A percentile compares a stretch with the other conserved stretches of the same genome.
Conservation (phyloP, 2,797 vertebrate species). For the Rhynchotus rufescens region DNA sequence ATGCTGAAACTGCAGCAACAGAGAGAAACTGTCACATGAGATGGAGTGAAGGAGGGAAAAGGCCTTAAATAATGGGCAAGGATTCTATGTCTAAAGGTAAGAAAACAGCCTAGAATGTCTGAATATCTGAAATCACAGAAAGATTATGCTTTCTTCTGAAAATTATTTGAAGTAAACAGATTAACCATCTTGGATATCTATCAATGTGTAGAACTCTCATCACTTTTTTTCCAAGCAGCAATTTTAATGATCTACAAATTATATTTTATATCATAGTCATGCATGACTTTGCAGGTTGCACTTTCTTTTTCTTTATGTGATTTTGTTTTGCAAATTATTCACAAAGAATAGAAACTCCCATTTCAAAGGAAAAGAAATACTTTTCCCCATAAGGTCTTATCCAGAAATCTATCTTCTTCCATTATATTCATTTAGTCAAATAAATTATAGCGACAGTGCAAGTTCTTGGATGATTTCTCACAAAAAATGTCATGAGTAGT, state of each 20-base stretch:
- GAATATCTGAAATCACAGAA: not conserved
- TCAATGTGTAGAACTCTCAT: not conserved
- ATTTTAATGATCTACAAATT: not conserved
- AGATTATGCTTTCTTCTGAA: not conserved
- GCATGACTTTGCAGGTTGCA: not conserved
- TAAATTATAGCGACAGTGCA: not conserved
- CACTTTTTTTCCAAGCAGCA: not conserved
- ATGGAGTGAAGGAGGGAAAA: not conserved
- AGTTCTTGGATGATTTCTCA: not conserved
- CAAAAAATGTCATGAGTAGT: not conserved
- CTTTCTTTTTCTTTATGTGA: not conserved
- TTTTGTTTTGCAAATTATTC: not conserved
- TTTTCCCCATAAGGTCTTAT: not conserved
- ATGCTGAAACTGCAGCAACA: not conserved
- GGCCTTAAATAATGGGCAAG: not conserved
- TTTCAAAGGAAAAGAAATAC: not conserved
- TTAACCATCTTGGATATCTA: not conserved
- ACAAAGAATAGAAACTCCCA: not conserved
- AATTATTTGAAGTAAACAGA: not conserved
- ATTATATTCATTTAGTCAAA: not conserved
- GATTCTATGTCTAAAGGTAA: not conserved
- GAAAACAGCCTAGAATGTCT: not conserved
- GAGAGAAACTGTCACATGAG: not conserved
- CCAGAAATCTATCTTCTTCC: not conserved
- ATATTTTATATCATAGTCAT: not conserved